Conservation (phyloP, 92 coral and sea anemone species). For the Nematostella vectensis region DNA sequence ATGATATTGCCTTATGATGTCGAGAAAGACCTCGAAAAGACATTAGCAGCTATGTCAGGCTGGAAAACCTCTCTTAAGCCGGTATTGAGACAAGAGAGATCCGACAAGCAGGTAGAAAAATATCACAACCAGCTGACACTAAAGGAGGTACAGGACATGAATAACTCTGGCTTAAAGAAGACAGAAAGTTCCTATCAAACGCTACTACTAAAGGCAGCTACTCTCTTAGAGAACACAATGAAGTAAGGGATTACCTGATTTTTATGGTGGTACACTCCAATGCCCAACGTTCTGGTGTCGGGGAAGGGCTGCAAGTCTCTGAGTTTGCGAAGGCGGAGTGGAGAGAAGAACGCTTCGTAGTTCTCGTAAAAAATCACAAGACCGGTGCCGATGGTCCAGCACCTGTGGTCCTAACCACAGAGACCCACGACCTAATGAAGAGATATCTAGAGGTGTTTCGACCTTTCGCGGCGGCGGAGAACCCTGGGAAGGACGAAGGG, state of each 20-base stretch:
- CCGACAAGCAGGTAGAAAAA: constrained; percentile 5
- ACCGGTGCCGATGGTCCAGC: constrained; percentile 8
- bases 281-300: constrained; percentile 9
- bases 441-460: constrained; percentile 8
- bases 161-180: background rate
- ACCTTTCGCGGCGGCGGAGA: constrained; percentile 10
- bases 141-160: constrained; percentile 8
- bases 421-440: background rate
- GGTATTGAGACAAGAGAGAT: constrained; percentile 2
- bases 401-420: background rate
- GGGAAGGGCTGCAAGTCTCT: constrained; percentile 1
- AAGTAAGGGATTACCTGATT: constrained; percentile 7
- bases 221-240: constrained; percentile 1
- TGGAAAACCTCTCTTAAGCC: constrained; percentile 18
- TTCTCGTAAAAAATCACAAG: constrained; percentile 11
- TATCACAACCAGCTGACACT: background rate
- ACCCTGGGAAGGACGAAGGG: background rate
- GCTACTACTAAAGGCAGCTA: background rate
- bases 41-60: constrained; percentile 5
- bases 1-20: no score
- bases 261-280: constrained; percentile 14
- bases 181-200: background rate
- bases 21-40: background rate
- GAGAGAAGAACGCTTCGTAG: constrained; percentile 6
- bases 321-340: constrained; percentile 8